Evolutionary conservation across 2,888 invertebrate genomes (phyloP), one percentile per base, ranked within the genome.

Genomic region (Luffia ferchaultella): DNA sequence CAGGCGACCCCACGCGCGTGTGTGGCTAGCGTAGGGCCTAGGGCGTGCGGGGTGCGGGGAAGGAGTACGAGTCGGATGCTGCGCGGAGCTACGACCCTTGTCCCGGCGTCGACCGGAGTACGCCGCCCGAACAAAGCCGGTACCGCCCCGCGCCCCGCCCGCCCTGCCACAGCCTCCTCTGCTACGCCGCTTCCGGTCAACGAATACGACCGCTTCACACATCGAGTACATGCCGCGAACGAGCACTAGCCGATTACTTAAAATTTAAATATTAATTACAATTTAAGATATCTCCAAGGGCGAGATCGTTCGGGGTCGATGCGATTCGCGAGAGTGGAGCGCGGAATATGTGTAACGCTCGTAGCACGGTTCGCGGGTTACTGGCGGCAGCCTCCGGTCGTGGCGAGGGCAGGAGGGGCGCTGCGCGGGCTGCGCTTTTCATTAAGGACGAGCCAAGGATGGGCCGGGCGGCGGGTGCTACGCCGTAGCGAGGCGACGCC

Each of bases 41-140:
- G 18, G 43, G 61, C 63, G 72, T n/a, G 70, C 67, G 74, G 70
- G 73, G 70, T 70, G 69, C n/a, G n/a, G n/a, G n/a, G n/a, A n/a
- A n/a, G n/a, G n/a, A n/a, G n/a, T n/a, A 67, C 68, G 20, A 15
- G 65, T 78, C 79, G 77, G 74, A 78, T 78, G 79, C 82, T 78
- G 80, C 79, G 75, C 63, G 46, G 46, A 20, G 30, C 42, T 74
- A 73, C 74, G 74, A 74, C 74, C 48, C 18, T 12, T 15, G n/a
- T 30, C 68, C 73, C 74, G 73, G 74, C 75, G 75, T 73, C 59
- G 77, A 75, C 75, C 79, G 77, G 77, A 75, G 74, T 74, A 73
- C 72, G 63, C 15, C 17, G 30, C 60, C 62, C 62, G 70, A 69
- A 74, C 74, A 77, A 77, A 77, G 76, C 46, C 52, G 40, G 71